Conservation (phyloP, 1,140 invertebrate species). For the Neuroterus valhalla region DNA sequence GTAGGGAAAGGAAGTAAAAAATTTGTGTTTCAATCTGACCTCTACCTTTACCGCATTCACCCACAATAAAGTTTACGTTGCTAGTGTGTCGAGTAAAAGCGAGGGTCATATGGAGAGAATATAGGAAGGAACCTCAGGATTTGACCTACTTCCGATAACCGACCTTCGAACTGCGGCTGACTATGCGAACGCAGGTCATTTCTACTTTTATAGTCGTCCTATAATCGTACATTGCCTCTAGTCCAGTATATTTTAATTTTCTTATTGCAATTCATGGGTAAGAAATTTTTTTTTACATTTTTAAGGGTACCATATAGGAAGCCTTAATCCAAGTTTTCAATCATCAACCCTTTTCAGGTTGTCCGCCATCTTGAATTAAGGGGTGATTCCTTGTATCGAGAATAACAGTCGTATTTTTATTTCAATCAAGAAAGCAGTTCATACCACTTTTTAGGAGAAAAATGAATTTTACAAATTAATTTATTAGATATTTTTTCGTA, state of each 20-base stretch:
- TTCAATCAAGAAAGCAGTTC: no score
- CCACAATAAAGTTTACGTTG: constrained; percentile 31
- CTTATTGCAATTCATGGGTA: background rate
- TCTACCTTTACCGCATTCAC: constrained; percentile 61
- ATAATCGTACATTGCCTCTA: constrained; percentile 2
- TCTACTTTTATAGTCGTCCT: background rate
- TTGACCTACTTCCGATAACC: constrained; percentile 53
- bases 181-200: background rate
- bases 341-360: no score
- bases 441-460: no score
- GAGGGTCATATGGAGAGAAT: constrained; percentile 41
- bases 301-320: no score
- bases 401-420: no score
- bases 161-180: constrained; percentile 48
- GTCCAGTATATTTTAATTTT: no score
- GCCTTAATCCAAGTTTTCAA: no score
- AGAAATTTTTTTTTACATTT: no score
- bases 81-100: constrained; percentile 28
- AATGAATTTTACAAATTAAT: no score
- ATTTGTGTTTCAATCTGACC: constrained; percentile 50
- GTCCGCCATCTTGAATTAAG: no score
- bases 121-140: constrained; percentile 55
- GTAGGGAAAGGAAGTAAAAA: background rate
- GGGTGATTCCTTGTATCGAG: no score
- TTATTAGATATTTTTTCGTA: no score